Percentiles rank a stretch among this genome's conserved stretches.
Evolutionary conservation across 2,888 invertebrate species (phyloP).

Genomic region (Macaria notata): DNA sequence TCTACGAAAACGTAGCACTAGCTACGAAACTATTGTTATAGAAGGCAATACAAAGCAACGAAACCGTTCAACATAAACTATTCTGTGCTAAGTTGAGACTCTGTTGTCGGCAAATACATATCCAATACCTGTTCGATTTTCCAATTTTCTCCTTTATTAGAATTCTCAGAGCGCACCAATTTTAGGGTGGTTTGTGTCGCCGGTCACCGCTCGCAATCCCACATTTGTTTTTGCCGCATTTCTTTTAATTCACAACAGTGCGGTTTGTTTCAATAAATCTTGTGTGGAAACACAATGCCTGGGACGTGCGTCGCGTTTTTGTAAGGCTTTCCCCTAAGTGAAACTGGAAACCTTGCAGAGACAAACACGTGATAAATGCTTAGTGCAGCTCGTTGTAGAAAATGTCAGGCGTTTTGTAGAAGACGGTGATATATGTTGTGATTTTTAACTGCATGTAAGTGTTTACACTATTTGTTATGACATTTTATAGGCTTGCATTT

Average conservation of each 20-base stretch:
- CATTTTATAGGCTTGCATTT: too few relatives aligned
- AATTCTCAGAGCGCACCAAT: constrained; percentile 48
- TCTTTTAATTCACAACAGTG: constrained; percentile 53
- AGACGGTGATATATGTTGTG: neutral
- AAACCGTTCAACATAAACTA: too few relatives aligned
- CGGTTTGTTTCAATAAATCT: constrained; percentile 58
- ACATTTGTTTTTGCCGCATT: constrained; percentile 50
- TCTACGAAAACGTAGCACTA: too few relatives aligned
- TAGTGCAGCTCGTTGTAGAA: constrained; percentile 30
- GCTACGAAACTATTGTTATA: too few relatives aligned
- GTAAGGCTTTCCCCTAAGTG: constrained; percentile 38
- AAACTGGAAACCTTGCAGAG: constrained; percentile 22
- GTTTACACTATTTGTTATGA: too few relatives aligned
- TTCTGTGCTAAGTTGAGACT: too few relatives aligned
- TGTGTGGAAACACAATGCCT: constrained; percentile 46
- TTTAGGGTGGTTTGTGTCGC: constrained; percentile 51
- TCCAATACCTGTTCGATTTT: constrained; percentile 49
- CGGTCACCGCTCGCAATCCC: constrained; percentile 44
- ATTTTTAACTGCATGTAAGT: neutral
- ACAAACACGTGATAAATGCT: constrained; percentile 41
- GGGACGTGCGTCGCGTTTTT: constrained; percentile 50
- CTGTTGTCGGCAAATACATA: constrained; percentile 16
- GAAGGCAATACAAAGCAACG: too few relatives aligned
- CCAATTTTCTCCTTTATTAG: constrained; percentile 56
- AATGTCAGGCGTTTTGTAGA: constrained; percentile 15